phyloP scores from a whole-genome alignment of 2,797 vertebrate species.

The Hydrophis major region DNA sequence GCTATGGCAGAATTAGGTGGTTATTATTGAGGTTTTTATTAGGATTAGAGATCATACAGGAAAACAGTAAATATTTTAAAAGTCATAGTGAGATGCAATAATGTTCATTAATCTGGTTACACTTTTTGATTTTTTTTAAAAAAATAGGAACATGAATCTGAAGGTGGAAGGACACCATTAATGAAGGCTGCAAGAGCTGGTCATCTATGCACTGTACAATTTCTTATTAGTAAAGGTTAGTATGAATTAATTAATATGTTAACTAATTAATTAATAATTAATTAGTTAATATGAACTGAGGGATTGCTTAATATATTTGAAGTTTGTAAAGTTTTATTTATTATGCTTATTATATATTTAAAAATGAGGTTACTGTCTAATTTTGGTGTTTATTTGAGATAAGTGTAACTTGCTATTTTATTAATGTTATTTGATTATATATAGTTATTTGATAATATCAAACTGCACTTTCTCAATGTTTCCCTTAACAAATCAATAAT shows the following conservation, averaged over 20 bases:
- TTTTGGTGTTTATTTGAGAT: not conserved
- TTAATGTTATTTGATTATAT: not conserved
- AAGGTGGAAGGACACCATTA: constrained; percentile 95
- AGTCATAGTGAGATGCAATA: not conserved
- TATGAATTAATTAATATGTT: no score
- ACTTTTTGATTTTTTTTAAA: constrained; percentile 26
- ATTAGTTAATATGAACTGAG: not conserved
- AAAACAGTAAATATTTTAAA: not conserved
- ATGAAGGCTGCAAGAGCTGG: constrained; percentile 99
- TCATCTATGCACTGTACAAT: constrained; percentile 97
- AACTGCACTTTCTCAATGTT: not conserved
- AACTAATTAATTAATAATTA: no score
- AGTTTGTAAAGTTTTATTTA: not conserved
- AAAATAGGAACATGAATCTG: constrained; percentile 94
- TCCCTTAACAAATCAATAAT: not conserved
- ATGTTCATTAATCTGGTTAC: not conserved
- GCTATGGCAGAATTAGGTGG: not conserved
- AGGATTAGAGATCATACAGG: not conserved
- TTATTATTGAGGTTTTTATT: not conserved
- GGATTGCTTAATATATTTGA: not conserved
- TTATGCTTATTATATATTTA: not conserved
- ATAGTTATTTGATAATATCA: not conserved
- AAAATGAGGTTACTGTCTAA: not conserved
- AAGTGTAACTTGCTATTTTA: not conserved
- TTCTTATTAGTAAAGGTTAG: constrained; percentile 98